phyloP scores from a whole-genome alignment of 2,113 vertebrate genomes.

The Mustela lutreola region DNA sequence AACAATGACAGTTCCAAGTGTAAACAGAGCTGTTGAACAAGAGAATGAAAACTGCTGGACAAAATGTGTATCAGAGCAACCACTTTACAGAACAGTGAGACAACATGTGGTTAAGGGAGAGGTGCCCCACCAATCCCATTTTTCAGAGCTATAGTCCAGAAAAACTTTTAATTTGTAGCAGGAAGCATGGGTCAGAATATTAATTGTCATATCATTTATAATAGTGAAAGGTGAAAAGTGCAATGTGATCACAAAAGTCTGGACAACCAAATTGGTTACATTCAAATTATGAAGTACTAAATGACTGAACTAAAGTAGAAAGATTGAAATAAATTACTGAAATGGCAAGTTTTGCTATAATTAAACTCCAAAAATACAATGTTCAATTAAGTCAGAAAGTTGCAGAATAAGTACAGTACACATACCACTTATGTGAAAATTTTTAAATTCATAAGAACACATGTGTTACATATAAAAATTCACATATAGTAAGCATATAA shows the following conservation, averaged over 20 bases:
- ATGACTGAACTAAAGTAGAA: background rate
- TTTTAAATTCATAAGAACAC: background rate
- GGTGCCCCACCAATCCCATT: background rate
- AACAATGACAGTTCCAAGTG: background rate
- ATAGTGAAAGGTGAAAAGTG: background rate
- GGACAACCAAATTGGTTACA: background rate
- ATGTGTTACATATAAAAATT: background rate
- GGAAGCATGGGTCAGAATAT: background rate
- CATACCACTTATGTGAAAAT: background rate
- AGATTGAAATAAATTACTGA: slow-evolving; percentile 7
- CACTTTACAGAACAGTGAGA: background rate
- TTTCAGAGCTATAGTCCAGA: background rate
- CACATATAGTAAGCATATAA: background rate
- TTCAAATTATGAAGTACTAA: background rate
- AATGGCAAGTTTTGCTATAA: background rate
- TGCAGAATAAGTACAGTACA: background rate
- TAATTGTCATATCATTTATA: background rate
- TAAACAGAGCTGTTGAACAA: background rate
- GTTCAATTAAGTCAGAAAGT: background rate
- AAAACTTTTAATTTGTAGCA: background rate
- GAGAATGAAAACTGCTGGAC: background rate
- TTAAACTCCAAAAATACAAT: background rate
- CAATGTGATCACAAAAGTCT: background rate
- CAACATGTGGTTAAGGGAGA: background rate
- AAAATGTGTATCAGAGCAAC: background rate